These are phyloP conservation scores for Xiphophorus hellerii DNA, from an alignment of 2,113 vertebrate species.

Conservation along the genomic window DNA sequence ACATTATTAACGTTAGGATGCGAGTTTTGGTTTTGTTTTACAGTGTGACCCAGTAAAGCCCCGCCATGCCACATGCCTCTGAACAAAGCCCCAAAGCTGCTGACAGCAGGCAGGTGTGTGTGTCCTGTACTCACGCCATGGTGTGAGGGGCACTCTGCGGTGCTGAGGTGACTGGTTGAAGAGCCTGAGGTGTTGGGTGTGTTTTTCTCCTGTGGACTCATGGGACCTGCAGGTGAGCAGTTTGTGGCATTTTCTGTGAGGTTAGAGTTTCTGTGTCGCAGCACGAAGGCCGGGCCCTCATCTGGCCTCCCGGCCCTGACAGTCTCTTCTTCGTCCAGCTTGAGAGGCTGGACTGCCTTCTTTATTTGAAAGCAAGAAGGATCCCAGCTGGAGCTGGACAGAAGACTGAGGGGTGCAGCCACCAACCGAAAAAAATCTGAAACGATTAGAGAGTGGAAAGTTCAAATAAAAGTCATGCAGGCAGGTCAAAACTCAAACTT, in stretches of 20 bases:
- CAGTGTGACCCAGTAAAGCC: conserved; percentile 26
- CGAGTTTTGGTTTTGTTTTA: conserved; percentile 37
- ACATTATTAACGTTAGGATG: conserved; percentile 42
- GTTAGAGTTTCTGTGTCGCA: conserved; percentile 72
- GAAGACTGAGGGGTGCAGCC: not conserved
- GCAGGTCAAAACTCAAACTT: not conserved
- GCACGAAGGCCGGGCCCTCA: conserved; percentile 73
- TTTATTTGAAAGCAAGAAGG: not conserved
- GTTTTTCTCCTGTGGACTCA: conserved; percentile 60
- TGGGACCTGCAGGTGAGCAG: conserved; percentile 41
- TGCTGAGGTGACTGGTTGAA: conserved; percentile 58
- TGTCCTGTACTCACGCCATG: conserved; percentile 66
- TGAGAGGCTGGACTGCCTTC: conserved; percentile 59
- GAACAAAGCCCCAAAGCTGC: conserved; percentile 43
- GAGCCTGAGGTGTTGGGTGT: conserved; percentile 57
- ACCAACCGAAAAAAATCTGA: conserved; percentile 9
- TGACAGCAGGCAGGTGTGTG: conserved; percentile 4
- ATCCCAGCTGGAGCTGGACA: not conserved
- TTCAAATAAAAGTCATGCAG: not conserved
- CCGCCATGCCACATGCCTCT: conserved; percentile 5
- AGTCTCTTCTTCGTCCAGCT: conserved; percentile 79
- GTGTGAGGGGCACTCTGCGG: conserved; percentile 55
- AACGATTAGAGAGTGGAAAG: not conserved
- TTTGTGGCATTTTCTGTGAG: conserved; percentile 39
- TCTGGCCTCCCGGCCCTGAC: conserved; percentile 71